Evolutionary conservation across 2,797 vertebrate species (phyloP), one percentile per base, ranked within the genome.

Genomic region (Propithecus deckenii): DNA sequence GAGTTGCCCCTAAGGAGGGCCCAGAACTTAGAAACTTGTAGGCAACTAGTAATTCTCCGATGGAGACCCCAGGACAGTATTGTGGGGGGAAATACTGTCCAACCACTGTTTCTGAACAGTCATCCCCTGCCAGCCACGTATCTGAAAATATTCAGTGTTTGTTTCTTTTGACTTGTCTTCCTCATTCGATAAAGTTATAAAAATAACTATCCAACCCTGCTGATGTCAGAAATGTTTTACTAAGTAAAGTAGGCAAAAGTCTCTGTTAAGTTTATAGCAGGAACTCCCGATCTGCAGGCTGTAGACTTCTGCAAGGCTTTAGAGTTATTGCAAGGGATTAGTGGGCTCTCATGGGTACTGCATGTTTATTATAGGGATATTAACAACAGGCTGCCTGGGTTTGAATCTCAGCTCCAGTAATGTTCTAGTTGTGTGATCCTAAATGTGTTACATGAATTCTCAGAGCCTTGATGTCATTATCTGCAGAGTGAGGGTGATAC

Each of bases 121-220:
- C 14, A 10, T 1, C 8, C n/a, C 38, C 69, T 69, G 38, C 43
- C 57, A 2, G 1, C 63, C 78, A 59, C 83, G 15, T 63, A 76
- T 38, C 50, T 38, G 46, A 72, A 41, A 65, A 57, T 32, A 59
- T 46, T 48, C n/a, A 12, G 30, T 14, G 35, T 81, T 89, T 93
- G 76, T 90, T 92, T 92, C 72, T 92, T 96, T 96, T 89, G 75
- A 95, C 65, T 61, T 96, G 61, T 79, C 48, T 96, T 95, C 50
- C 71, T 97, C 86, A 93, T 93, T 38, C 35, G 74, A 59, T 74
- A 71, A 94, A 94, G 69, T 96, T 95, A 89, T 89, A 86, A 96
- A 96, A 95, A 91, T 79, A 95, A 89, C 80, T 72, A 61, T 75
- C 59, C 69, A 65, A 57, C 25, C 8, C 23, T 41, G 32, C 71